phyloP scores from a whole-genome alignment of 2,888 invertebrate genomes.

The Cephalotes varians region DNA sequence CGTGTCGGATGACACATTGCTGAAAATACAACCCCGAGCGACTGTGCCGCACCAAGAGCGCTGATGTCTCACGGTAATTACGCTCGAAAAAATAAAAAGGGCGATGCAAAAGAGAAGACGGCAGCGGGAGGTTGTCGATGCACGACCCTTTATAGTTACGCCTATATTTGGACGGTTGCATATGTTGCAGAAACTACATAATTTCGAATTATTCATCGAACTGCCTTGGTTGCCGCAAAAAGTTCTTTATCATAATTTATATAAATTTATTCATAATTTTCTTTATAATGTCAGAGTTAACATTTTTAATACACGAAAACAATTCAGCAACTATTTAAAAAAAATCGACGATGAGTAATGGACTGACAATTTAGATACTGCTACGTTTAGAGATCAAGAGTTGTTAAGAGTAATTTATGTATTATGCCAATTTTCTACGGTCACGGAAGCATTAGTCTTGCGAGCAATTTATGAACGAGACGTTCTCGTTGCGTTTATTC shows the following conservation, averaged over 20 bases:
- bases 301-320: neutral
- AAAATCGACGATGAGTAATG: neutral
- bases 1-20: constrained; percentile 77
- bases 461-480: neutral
- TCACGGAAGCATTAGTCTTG: neutral
- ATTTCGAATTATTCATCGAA: neutral
- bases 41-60: constrained; percentile 38
- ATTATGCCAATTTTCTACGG: neutral
- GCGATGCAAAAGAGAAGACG: constrained; percentile 8
- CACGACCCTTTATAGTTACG: neutral
- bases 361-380: neutral
- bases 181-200: constrained; percentile 8
- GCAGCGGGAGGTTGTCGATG: neutral
- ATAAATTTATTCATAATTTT: constrained; percentile 7
- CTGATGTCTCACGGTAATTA: constrained; percentile 67
- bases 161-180: constrained; percentile 27
- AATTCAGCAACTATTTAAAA: neutral
- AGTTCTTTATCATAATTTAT: neutral
- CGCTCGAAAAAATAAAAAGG: constrained; percentile 15
- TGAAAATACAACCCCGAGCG: constrained; percentile 75
- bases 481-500: neutral
- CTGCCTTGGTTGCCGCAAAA: neutral
- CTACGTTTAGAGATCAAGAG: neutral
- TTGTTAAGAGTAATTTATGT: constrained; percentile 3
- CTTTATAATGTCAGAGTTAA: constrained; percentile 1